A percentile compares a stretch with the other conserved stretches of the same genome.
Evolutionary conservation across 2,797 vertebrate species (phyloP).

Genomic region (Philypnodon macrostomus): DNA sequence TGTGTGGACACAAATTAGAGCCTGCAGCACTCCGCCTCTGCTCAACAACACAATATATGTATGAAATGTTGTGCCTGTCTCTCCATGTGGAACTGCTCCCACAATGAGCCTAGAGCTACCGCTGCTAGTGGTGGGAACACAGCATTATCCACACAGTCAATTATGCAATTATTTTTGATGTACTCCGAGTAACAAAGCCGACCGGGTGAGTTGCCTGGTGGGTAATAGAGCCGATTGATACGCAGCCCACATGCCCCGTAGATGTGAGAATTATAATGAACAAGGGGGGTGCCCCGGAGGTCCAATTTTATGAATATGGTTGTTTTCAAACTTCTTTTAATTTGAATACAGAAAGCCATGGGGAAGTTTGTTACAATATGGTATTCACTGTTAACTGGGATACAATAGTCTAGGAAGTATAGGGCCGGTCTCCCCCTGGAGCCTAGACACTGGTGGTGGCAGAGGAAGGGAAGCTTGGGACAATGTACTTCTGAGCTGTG

Average conservation of each 20-base stretch:
- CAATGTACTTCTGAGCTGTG: no score
- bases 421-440: no score
- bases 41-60: background rate
- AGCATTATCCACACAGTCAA: conserved; percentile 23
- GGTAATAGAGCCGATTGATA: conserved; percentile 22
- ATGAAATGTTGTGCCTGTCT: conserved; percentile 3
- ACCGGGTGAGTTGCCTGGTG: conserved; percentile 15
- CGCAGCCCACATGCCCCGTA: conserved; percentile 3
- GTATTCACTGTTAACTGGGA: no score
- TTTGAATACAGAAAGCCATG: conserved; percentile 8
- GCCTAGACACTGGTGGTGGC: no score
- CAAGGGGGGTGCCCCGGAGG: conserved; percentile 16
- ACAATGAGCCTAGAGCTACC: conserved; percentile 5
- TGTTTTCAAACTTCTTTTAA: conserved; percentile 4
- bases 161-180: conserved; percentile 44
- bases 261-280: conserved; percentile 27
- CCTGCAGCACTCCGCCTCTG: background rate
- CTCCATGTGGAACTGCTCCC: conserved; percentile 9
- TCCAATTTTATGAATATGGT: conserved; percentile 31
- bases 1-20: conserved; percentile 13
- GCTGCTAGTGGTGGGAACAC: conserved; percentile 11
- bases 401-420: no score
- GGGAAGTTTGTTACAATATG: no score
- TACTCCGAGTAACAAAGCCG: conserved; percentile 30
- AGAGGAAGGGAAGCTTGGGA: no score